Conservation (phyloP, 2,888 invertebrate genomes). For the Drosophila conformis region DNA sequence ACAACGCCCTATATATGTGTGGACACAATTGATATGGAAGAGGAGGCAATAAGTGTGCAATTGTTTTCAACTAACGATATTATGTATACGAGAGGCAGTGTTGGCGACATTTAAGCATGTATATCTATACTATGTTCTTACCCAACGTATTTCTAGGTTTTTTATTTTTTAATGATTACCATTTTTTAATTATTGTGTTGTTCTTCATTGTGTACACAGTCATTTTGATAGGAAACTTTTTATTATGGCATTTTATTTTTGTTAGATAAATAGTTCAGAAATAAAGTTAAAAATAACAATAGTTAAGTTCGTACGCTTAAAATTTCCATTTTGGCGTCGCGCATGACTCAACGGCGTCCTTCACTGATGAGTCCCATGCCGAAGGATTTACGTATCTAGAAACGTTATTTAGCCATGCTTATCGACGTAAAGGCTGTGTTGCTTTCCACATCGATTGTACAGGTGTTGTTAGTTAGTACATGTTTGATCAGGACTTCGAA, state of each 20-base stretch:
- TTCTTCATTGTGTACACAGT: constrained; percentile 13
- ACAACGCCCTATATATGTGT: background rate
- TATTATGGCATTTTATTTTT: background rate
- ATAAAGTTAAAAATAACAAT: background rate
- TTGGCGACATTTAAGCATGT: background rate
- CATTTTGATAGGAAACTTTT: constrained; percentile 21
- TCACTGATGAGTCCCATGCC: background rate
- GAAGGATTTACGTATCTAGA: no score
- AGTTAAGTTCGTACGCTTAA: background rate
- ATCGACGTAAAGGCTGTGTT: no score
- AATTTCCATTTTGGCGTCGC: background rate
- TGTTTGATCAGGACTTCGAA: no score
- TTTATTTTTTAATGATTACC: constrained; percentile 9
- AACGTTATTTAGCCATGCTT: no score
- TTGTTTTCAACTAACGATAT: constrained; percentile 22
- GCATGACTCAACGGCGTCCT: constrained; percentile 2
- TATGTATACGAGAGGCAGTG: constrained; percentile 19
- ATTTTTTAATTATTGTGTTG: constrained; percentile 1
- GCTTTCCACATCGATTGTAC: no score
- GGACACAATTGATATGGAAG: constrained; percentile 7
- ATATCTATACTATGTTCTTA: constrained; percentile 18
- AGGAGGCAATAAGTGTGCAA: constrained; percentile 31
- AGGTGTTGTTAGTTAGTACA: no score
- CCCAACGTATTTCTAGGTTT: background rate
- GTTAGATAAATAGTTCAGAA: constrained; percentile 7